phyloP scores from a whole-genome alignment of 2,888 invertebrate genomes.

The Drosophila birchii region DNA sequence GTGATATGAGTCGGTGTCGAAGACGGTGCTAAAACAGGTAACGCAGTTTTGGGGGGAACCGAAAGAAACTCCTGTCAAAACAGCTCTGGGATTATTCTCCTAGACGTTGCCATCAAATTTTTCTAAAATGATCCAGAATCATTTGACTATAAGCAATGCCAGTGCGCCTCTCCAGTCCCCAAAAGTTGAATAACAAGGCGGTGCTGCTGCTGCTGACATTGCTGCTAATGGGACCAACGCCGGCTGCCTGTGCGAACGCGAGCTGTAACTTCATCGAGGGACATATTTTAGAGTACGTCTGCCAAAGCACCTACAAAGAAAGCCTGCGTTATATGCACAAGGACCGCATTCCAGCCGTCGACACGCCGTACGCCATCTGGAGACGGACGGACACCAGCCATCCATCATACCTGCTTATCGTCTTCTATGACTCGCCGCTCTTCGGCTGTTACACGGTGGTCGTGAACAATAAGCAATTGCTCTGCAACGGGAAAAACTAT shows the following conservation, averaged over 20 bases:
- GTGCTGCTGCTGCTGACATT: constrained; percentile 44
- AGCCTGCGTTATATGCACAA: constrained; percentile 49
- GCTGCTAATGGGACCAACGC: constrained; percentile 23
- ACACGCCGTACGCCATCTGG: constrained; percentile 62
- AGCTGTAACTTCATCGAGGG: constrained; percentile 64
- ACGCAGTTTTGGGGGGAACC: constrained; percentile 1
- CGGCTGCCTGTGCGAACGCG: constrained; percentile 15
- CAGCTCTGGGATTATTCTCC: constrained; percentile 27
- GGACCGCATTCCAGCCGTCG: constrained; percentile 54
- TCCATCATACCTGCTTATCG: constrained; percentile 50
- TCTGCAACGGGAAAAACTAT: constrained; percentile 57
- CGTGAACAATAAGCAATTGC: constrained; percentile 42
- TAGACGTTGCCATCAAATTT: constrained; percentile 54
- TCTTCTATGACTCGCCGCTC: constrained; percentile 62
- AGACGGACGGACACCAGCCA: constrained; percentile 53
- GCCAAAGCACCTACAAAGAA: constrained; percentile 49
- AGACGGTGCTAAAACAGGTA: neutral
- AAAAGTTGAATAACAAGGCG: constrained; percentile 52
- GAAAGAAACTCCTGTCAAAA: constrained; percentile 27
- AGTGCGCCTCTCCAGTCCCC: constrained; percentile 59
- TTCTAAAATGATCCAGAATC: constrained; percentile 62
- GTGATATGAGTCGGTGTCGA: constrained; percentile 1
- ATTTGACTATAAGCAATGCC: constrained; percentile 70
- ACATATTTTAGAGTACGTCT: constrained; percentile 60
- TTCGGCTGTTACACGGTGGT: constrained; percentile 56